Evolutionary conservation across 2,113 vertebrate species (phyloP).

Genomic region (Muntiacus reevesi): DNA sequence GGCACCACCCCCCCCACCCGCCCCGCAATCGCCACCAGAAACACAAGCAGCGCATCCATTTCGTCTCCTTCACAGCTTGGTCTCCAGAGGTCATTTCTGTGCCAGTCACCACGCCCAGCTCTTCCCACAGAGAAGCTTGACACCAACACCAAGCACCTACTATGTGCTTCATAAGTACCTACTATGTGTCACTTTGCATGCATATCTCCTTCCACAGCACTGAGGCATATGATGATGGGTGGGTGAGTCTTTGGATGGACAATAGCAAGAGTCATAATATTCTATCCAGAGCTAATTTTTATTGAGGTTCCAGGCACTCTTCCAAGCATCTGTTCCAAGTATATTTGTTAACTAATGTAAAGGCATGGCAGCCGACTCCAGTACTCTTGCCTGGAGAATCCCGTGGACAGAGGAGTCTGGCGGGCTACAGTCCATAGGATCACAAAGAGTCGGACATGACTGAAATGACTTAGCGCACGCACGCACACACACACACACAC

Average conservation of each 20-base stretch:
- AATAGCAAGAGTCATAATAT: neutral
- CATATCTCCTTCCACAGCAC: too few relatives aligned
- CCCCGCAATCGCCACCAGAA: neutral
- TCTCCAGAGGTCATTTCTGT: neutral
- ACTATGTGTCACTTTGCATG: accelerated
- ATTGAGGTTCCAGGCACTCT: neutral
- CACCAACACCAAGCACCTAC: neutral
- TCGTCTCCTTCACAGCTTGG: neutral
- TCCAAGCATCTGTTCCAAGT: neutral
- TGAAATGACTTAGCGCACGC: neutral
- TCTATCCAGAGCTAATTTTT: neutral
- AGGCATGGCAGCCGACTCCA: neutral
- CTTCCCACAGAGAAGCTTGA: accelerated
- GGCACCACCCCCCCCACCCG: neutral
- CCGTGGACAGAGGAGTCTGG: neutral
- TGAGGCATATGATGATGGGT: neutral
- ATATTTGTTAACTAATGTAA: neutral
- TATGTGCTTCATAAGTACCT: neutral
- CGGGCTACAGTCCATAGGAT: neutral
- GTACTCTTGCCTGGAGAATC: neutral
- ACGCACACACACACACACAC: neutral
- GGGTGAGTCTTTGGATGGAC: neutral
- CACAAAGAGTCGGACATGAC: neutral
- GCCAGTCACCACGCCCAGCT: too few relatives aligned
- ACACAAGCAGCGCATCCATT: neutral